phyloP scores from a whole-genome alignment of 2,113 vertebrate species.

The Alethe castanea region DNA sequence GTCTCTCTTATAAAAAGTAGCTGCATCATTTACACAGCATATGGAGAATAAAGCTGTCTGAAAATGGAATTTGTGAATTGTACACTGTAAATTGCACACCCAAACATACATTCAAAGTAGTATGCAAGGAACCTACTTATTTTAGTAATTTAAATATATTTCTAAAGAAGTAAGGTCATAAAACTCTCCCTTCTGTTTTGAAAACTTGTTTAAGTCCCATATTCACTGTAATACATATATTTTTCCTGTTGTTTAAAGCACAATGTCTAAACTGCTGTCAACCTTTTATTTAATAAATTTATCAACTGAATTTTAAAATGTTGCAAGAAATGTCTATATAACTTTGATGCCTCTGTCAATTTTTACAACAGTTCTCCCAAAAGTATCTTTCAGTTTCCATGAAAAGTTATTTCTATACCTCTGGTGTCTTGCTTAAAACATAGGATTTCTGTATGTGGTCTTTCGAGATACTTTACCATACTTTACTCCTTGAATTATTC shows the following conservation, averaged over 20 bases:
- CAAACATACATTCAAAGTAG: too few species aligned
- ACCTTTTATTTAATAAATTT: neutral
- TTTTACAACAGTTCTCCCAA: neutral
- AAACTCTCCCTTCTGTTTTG: neutral
- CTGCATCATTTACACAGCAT: neutral
- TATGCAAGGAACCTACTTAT: neutral
- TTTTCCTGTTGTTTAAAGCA: neutral
- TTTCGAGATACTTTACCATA: neutral
- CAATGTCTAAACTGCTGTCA: neutral
- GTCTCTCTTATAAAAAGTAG: neutral
- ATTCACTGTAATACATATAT: neutral
- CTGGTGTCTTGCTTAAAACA: neutral
- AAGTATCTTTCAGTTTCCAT: neutral
- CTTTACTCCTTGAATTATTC: neutral
- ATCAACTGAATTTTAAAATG: neutral
- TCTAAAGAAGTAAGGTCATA: neutral
- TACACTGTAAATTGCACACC: neutral
- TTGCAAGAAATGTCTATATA: neutral
- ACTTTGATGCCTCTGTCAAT: neutral
- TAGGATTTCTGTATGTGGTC: neutral
- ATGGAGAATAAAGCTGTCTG: neutral
- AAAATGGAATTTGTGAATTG: rapidly evolving
- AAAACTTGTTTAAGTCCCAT: neutral
- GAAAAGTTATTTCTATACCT: neutral
- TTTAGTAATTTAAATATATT: neutral